Conservation (phyloP, 1,140 invertebrate species). For the Planococcus citri region DNA sequence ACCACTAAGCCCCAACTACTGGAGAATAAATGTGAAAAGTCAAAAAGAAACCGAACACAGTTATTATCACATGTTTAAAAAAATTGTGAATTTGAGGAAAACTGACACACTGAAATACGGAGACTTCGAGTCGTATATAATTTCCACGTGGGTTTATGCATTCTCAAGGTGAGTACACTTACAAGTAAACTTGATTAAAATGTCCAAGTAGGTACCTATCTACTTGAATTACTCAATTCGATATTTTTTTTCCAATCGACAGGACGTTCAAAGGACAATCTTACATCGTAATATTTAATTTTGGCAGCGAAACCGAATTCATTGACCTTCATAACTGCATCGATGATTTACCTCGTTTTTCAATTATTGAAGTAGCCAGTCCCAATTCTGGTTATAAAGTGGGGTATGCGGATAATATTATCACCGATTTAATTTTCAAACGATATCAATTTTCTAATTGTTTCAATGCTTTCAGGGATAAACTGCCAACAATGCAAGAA, state of each 20-base stretch:
- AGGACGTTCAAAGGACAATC: constrained; percentile 15
- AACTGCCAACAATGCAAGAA: too few relatives aligned
- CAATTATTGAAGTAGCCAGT: constrained; percentile 14
- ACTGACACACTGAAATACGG: constrained; percentile 23
- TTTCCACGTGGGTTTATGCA: constrained; percentile 16
- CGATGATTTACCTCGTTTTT: background rate
- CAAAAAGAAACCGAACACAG: constrained; percentile 17
- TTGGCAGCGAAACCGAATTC: constrained; percentile 21
- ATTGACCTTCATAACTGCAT: background rate
- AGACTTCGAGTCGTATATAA: constrained; percentile 13
- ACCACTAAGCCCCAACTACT: constrained; percentile 44
- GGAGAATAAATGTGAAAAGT: constrained; percentile 37
- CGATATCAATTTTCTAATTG: too few relatives aligned
- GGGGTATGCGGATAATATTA: too few relatives aligned
- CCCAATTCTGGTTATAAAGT: constrained; percentile 16
- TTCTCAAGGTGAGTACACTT: constrained; percentile 15
- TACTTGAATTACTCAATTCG: too few relatives aligned
- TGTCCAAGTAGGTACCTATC: too few relatives aligned
- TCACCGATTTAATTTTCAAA: too few relatives aligned
- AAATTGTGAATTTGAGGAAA: constrained; percentile 16
- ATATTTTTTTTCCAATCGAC: background rate
- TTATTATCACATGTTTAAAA: constrained; percentile 23
- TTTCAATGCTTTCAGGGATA: too few relatives aligned
- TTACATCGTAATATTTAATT: constrained; percentile 19
- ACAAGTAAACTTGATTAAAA: background rate